These are phyloP conservation scores for Penaeus monodon DNA, from an alignment of 2,888 invertebrate genomes.

Conservation along the genomic window DNA sequence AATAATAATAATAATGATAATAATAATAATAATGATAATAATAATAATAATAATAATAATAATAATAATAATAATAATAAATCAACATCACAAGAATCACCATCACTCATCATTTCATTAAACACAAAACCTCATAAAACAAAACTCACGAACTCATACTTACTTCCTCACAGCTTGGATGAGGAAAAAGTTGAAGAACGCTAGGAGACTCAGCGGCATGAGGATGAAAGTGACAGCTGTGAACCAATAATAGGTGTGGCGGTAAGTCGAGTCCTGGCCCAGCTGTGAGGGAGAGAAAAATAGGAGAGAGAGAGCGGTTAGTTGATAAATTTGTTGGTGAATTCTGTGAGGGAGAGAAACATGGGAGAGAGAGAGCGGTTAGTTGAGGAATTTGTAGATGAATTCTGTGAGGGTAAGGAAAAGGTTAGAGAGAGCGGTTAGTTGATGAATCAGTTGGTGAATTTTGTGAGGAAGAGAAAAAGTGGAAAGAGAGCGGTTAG, in stretches of 20 bases:
- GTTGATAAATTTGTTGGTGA: too few species aligned
- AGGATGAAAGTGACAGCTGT: conserved; percentile 77
- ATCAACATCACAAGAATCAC: neutral
- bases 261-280: conserved; percentile 38
- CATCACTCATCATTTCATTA: neutral
- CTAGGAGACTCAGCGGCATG: conserved; percentile 78
- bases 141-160: conserved; percentile 1
- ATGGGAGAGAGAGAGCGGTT: too few species aligned
- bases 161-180: conserved; percentile 75
- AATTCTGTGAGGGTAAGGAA: too few species aligned
- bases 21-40: neutral
- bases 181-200: conserved; percentile 81
- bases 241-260: conserved; percentile 77
- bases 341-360: too few species aligned
- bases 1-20: too few species aligned
- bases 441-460: too few species aligned
- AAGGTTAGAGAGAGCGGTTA: too few species aligned
- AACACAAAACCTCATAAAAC: neutral
- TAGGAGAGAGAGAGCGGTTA: neutral
- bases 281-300: conserved; percentile 26
- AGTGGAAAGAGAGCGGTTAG: too few species aligned
- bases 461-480: too few species aligned
- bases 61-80: neutral
- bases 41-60: conserved; percentile 8
- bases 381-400: too few species aligned